Conservation (phyloP, 1,140 invertebrate genomes). For the Pomphorhynchus laevis region DNA sequence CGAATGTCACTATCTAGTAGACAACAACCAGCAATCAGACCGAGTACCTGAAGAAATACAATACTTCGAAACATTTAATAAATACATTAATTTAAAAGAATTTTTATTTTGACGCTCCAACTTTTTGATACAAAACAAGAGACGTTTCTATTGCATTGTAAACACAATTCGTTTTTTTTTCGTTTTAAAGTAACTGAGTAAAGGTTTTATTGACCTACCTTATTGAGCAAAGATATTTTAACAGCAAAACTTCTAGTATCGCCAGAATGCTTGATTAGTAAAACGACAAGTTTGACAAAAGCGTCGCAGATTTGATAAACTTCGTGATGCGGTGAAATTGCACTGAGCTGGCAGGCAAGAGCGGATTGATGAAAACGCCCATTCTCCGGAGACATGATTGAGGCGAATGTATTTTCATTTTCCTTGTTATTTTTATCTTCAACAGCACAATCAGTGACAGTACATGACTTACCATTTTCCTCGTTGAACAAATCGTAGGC, state of each 20-base stretch:
- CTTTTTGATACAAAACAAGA: neutral
- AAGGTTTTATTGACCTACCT: constrained; percentile 25
- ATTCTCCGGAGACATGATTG: too few species aligned
- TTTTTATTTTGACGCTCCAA: neutral
- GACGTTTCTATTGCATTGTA: too few species aligned
- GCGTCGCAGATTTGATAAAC: constrained; percentile 67
- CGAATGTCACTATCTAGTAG: constrained; percentile 59
- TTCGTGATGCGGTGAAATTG: constrained; percentile 22
- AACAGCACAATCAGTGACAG: too few species aligned
- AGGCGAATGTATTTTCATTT: too few species aligned
- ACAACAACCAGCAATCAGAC: constrained; percentile 64
- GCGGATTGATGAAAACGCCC: too few species aligned
- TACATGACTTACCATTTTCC: neutral
- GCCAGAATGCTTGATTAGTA: constrained; percentile 58
- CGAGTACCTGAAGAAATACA: constrained; percentile 28
- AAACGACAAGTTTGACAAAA: constrained; percentile 56
- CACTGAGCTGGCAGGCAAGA: neutral
- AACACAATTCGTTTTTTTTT: too few species aligned
- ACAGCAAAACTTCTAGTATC: constrained; percentile 38
- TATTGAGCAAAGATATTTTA: constrained; percentile 78
- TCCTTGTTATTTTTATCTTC: too few species aligned
- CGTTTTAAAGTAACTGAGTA: too few species aligned
- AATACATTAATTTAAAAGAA: constrained; percentile 1
- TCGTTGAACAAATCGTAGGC: constrained; percentile 2
- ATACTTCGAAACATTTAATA: neutral